Evolutionary conservation across 2,113 vertebrate genomes (phyloP).

Genomic region (Delphinapterus leucas): DNA sequence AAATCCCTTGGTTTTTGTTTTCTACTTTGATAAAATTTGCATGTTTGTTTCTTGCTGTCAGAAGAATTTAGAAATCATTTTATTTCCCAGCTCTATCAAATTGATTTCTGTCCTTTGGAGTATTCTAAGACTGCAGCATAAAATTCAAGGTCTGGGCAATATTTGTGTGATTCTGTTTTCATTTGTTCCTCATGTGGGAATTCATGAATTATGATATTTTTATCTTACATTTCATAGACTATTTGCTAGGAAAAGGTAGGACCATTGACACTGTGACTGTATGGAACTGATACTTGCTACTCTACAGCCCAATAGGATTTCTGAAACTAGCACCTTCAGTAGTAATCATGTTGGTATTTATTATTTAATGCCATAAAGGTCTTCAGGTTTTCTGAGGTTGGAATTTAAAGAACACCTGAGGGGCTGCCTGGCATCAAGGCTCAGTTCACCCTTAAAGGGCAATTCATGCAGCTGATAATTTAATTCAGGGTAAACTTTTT

Average conservation of each 20-base stretch:
- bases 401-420: background rate
- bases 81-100: background rate
- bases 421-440: background rate
- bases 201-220: background rate
- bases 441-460: background rate
- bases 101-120: background rate
- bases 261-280: background rate
- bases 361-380: background rate
- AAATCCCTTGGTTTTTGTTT: background rate
- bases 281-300: background rate
- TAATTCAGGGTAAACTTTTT: background rate
- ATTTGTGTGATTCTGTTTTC: background rate
- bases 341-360: background rate
- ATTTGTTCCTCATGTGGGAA: background rate
- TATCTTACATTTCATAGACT: background rate
- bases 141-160: background rate
- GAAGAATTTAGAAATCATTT: conserved; percentile 14
- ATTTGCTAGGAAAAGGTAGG: background rate
- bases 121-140: background rate
- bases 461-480: background rate
- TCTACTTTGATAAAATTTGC: background rate
- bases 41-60: background rate
- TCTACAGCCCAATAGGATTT: background rate
- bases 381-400: background rate
- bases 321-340: background rate